phyloP scores from a whole-genome alignment of 2,113 vertebrate species.

The Cepphus grylle region DNA sequence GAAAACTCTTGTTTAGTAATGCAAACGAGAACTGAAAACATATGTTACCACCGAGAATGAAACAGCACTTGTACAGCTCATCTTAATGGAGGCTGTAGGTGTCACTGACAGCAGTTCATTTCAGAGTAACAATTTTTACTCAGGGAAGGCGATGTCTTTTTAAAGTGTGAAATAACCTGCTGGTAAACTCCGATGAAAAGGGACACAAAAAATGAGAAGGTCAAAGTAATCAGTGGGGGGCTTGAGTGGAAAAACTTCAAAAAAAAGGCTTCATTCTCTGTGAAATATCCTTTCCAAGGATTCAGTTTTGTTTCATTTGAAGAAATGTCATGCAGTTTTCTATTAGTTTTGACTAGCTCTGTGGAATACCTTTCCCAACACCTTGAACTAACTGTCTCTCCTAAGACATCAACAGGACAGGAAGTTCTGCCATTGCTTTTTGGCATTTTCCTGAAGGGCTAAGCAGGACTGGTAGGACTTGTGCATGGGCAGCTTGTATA shows the following conservation, averaged over 20 bases:
- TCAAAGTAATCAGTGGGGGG: neutral
- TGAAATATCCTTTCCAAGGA: neutral
- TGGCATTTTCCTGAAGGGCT: neutral
- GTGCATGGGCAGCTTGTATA: neutral
- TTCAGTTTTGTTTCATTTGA: neutral
- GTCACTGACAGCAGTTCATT: neutral
- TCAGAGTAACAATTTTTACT: neutral
- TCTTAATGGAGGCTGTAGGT: neutral
- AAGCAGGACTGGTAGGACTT: neutral
- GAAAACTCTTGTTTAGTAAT: neutral
- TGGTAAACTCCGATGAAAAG: neutral
- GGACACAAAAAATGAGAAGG: neutral
- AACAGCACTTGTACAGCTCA: neutral
- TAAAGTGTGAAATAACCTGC: neutral
- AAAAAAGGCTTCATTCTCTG: neutral
- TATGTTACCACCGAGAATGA: neutral
- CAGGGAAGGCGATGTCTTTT: neutral
- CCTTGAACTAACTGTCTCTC: neutral
- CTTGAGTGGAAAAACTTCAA: neutral
- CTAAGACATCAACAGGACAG: neutral
- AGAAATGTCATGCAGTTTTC: neutral
- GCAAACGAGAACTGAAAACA: neutral
- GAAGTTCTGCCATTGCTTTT: neutral
- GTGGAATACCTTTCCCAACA: neutral
- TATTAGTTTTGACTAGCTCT: neutral